Conservation (phyloP, 2,797 vertebrate species). For the Dendrocincla tyrannina region DNA sequence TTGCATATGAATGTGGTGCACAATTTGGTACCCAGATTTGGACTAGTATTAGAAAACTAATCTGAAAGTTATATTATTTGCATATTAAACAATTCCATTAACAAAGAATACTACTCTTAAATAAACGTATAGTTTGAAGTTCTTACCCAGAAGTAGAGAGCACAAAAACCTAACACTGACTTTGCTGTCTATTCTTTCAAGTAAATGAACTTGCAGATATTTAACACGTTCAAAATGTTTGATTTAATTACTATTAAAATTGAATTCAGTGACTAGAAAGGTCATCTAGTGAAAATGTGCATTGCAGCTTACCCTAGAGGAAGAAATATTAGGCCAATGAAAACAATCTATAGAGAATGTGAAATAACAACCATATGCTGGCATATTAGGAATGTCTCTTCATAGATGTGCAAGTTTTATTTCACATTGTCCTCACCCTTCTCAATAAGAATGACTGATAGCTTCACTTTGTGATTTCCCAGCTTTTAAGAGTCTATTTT, state of each 20-base stretch:
- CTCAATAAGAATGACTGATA: constrained; percentile 69
- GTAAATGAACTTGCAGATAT: background rate
- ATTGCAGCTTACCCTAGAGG: background rate
- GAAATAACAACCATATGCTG: constrained; percentile 11
- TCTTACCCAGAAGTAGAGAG: background rate
- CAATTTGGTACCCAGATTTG: background rate
- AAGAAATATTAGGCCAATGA: constrained; percentile 38
- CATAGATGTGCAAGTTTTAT: constrained; percentile 60
- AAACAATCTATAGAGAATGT: constrained; percentile 1
- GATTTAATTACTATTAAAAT: constrained; percentile 26
- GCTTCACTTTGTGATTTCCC: constrained; percentile 63
- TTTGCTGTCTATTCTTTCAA: background rate
- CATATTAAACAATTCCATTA: background rate
- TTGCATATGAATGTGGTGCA: background rate
- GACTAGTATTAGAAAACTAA: background rate
- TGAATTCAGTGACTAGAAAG: background rate
- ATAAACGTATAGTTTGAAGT: background rate
- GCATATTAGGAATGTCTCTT: constrained; percentile 53
- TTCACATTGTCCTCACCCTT: constrained; percentile 64
- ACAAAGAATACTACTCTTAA: background rate
- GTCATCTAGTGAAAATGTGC: background rate
- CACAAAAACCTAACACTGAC: background rate
- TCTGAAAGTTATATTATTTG: background rate
- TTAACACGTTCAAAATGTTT: background rate
- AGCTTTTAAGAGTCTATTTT: constrained; percentile 74